Conservation (phyloP, 2,113 vertebrate species). For the Alouatta palliata region DNA sequence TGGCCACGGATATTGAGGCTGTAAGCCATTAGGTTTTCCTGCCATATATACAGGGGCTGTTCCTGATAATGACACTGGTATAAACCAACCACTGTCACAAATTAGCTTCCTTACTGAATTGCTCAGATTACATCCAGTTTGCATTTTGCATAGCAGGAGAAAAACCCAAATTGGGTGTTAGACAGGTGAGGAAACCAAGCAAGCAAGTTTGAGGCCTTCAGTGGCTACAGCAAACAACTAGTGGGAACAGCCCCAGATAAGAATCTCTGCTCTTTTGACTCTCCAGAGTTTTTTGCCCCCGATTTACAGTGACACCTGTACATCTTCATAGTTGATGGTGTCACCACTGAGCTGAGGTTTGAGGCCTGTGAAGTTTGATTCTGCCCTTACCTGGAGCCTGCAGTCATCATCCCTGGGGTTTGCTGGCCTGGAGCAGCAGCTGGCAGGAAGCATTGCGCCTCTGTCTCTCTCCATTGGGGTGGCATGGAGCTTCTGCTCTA, state of each 20-base stretch:
- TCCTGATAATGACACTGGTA: neutral
- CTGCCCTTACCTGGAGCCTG: neutral
- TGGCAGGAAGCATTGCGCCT: neutral
- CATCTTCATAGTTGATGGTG: neutral
- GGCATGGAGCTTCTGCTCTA: neutral
- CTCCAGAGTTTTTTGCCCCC: neutral
- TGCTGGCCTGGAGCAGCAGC: neutral
- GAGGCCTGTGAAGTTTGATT: neutral
- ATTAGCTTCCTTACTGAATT: neutral
- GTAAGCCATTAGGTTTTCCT: neutral
- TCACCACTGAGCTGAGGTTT: neutral
- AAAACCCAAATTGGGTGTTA: neutral
- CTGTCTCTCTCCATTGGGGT: neutral
- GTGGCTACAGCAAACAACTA: neutral
- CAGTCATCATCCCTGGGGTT: neutral
- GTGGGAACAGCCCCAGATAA: neutral
- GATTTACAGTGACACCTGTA: neutral
- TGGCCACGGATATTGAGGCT: neutral
- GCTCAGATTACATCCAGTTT: neutral
- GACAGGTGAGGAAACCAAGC: neutral
- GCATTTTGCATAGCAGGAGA: neutral
- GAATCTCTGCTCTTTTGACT: neutral
- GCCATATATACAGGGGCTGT: accelerated
- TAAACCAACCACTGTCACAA: neutral
- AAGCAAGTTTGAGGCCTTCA: neutral